phyloP scores from a whole-genome alignment of 2,113 vertebrate genomes.

The Myotis davidii region DNA sequence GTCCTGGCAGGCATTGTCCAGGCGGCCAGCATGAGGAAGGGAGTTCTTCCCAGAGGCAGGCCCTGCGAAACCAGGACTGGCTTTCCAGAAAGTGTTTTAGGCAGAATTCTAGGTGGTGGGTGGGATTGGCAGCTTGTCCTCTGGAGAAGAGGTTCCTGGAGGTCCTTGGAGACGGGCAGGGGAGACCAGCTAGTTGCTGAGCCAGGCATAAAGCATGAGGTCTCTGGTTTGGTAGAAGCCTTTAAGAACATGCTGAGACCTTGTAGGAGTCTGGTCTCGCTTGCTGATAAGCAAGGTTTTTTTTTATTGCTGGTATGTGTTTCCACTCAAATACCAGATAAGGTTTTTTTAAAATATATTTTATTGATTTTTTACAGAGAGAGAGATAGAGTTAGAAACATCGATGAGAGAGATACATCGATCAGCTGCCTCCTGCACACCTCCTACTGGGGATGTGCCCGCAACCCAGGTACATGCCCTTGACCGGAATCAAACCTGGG shows the following conservation, averaged over 20 bases:
- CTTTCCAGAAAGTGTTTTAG: not conserved
- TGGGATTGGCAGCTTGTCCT: not conserved
- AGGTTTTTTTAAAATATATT: not conserved
- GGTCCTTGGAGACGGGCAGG: not conserved
- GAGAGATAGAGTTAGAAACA: too few relatives aligned
- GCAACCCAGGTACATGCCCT: too few relatives aligned
- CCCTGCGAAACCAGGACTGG: not conserved
- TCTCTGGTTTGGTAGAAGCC: not conserved
- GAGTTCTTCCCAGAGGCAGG: not conserved
- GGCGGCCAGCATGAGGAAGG: not conserved
- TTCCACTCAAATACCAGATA: too few relatives aligned
- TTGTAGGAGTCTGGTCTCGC: not conserved
- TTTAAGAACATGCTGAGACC: not conserved
- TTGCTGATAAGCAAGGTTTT: not conserved
- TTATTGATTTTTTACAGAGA: too few relatives aligned
- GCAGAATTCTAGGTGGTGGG: not conserved
- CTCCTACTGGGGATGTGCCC: too few relatives aligned
- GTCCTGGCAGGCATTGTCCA: slow-evolving; percentile 59
- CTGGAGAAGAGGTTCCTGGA: not conserved
- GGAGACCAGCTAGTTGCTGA: not conserved
- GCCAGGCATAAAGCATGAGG: too few relatives aligned
- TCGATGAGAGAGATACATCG: too few relatives aligned
- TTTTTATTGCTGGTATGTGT: too few relatives aligned
- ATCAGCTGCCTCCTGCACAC: too few relatives aligned
- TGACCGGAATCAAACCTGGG: too few relatives aligned